Evolutionary conservation across 1,140 invertebrate species (phyloP), one percentile per base, ranked within the genome.

Genomic region (Trichogramma pretiosum): DNA sequence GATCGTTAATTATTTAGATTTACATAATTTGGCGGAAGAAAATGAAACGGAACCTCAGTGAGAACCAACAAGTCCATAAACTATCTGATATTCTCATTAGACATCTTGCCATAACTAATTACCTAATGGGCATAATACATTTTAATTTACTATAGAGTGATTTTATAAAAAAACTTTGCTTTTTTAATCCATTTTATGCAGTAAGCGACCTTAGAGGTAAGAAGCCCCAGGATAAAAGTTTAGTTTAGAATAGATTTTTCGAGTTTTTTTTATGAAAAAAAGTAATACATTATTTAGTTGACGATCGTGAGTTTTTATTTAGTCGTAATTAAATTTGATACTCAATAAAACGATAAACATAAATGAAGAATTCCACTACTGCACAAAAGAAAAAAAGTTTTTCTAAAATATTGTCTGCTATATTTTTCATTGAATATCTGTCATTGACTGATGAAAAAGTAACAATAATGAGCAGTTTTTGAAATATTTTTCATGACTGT

Each of bases 1-100:
- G 64, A 85, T 92, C 65, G 78, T 89, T 46, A 90, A 90, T 70
- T 92, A 90, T 67, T 82, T 87, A 52, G 88, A 93, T 67, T 77
- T 90, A 54, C 86, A 90, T 72, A 84, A 85, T 63, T 62, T 82
- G 49, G 75, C 72, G 39, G 71, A 76, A 41, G 74, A 71, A 22
- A 42, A 24, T 17, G 68, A 75, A 50, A 48, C 67, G 48, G 62
- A 62, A 43, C 69, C 67, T 54, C 69, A 71, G 65, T 68, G 22
- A 49, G 11, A 13, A 36, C n/a, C n/a, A 5, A 40, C 7, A 17
- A 19, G 3, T 26, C 24, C 24, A 45, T 34, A 19, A 50, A 28
- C 32, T 3, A 48, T 33, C 46, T 42, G 30, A 39, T 40, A 26
- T 43, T 33, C 44, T 36, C 33, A 35, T 8, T n/a, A 43, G 33